phyloP scores from a whole-genome alignment of 2,888 invertebrate genomes.

The Apamea monoglypha region DNA sequence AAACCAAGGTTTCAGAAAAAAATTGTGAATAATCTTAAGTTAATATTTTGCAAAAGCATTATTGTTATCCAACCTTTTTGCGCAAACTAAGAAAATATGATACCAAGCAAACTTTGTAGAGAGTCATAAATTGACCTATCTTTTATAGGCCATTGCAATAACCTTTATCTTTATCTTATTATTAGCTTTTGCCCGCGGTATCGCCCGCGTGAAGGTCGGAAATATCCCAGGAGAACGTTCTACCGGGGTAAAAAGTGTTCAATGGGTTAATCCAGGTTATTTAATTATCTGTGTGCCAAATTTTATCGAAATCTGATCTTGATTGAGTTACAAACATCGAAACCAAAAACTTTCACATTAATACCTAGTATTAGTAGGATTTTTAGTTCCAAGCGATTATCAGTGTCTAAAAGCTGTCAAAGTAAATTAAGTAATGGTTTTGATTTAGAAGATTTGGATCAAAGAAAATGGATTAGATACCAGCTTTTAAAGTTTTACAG shows the following conservation, averaged over 20 bases:
- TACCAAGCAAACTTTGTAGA: not conserved
- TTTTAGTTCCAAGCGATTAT: slow-evolving; percentile 25
- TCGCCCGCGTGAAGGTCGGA: not conserved
- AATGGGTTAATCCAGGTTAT: not conserved
- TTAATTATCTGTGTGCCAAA: not conserved
- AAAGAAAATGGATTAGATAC: not conserved
- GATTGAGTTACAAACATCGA: not conserved
- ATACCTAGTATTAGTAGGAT: not conserved
- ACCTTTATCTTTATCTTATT: slow-evolving; percentile 25
- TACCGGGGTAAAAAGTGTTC: not conserved
- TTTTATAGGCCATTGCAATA: slow-evolving; percentile 35
- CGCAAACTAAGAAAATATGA: not conserved
- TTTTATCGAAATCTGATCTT: not conserved
- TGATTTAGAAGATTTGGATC: slow-evolving; percentile 20
- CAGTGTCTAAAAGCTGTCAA: slow-evolving; percentile 20
- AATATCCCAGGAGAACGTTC: not conserved
- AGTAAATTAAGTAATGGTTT: slow-evolving; percentile 22
- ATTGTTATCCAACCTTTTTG: not conserved
- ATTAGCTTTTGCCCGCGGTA: not conserved
- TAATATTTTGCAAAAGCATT: not conserved
- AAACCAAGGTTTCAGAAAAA: not conserved
- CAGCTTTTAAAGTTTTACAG: not conserved
- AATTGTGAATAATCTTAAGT: not conserved
- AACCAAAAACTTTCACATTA: not conserved
- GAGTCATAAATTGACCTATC: slow-evolving; percentile 18